Base-by-base conservation (phyloP, 1,140 invertebrate genomes). In the Drosophila suzukii region DNA sequence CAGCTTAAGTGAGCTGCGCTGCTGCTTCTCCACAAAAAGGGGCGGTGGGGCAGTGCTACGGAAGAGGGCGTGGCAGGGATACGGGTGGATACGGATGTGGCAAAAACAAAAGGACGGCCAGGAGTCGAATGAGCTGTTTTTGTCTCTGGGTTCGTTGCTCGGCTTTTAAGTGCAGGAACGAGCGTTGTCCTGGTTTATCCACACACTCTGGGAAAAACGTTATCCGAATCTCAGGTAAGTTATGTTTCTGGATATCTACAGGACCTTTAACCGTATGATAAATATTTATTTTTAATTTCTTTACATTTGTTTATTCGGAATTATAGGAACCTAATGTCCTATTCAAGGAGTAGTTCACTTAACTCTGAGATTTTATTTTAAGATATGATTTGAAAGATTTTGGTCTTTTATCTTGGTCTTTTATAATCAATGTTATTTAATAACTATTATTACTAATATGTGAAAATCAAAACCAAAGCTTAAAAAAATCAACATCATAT, bases 121-220 rank as follows among this genome's bases (percentile, higher is more conserved):
- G 70, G 55, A 65, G 75, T 63, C 63, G 62, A 66, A 62, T 62
- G 55, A 56, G 49, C 77, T 54, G 63, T 88, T 86, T 88, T 88
- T 86, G 83, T 86, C 84, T 88, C 76, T 88, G 84, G 67, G 84
- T 86, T 86, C 84, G 84, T 86, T 86, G 84, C 79, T 74, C 84
- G 83, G 55, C 72, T 53, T 70, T 83, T 89, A 88, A 86, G 84
- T 83, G 84, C 83, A 83, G 70, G 81, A 71, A 76, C 81, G 75
- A 88, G 66, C 77, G 50, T 72, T 75, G 81, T 76, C 65, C 72
- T 58, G 81, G 67, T 71, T 68, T 75, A 81, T 80, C 61, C 75
- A 49, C 62, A 83, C 61, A 68, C 65, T 66, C 34, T 68, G 61
- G 60, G 47, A 51, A 27, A 68, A 66, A 66, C 50, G n/a, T 41